Percentiles rank a stretch among this genome's conserved stretches.
Evolutionary conservation across 2,797 vertebrate genomes (phyloP).

Genomic region (Periophthalmus magnuspinnatus): DNA sequence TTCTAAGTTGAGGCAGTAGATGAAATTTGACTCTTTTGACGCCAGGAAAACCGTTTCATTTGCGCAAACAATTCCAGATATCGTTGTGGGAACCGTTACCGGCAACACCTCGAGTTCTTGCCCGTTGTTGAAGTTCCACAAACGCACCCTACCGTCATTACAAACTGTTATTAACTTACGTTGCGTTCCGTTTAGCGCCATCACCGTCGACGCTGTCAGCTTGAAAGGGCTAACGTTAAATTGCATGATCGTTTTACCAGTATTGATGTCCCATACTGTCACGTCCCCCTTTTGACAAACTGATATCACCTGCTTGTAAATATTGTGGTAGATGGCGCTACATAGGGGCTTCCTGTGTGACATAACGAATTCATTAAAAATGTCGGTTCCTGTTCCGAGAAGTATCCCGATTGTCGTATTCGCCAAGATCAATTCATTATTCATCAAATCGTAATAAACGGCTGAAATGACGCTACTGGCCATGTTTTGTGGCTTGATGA

Average conservation of each 20-base stretch:
- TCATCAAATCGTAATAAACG: conserved; percentile 12
- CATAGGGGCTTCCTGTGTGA: conserved; percentile 20
- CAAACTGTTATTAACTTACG: conserved; percentile 20
- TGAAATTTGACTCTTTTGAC: neutral
- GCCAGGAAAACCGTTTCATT: conserved; percentile 17
- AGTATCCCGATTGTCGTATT: conserved; percentile 12
- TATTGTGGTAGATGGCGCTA: conserved; percentile 12
- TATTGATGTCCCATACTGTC: conserved; percentile 24
- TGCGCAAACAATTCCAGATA: conserved; percentile 8
- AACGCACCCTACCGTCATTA: conserved; percentile 13
- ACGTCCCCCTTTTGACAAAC: conserved; percentile 10
- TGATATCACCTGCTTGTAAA: conserved; percentile 25
- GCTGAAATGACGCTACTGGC: fast-evolving
- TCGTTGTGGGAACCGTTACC: neutral
- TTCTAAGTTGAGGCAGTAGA: conserved; percentile 2
- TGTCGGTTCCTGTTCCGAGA: conserved; percentile 34
- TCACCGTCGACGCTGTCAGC: neutral
- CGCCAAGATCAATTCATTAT: conserved; percentile 29
- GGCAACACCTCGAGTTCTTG: neutral
- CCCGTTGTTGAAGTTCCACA: conserved; percentile 34
- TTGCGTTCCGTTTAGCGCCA: conserved; percentile 8
- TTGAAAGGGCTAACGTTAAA: neutral
- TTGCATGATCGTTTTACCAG: neutral
- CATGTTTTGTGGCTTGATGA: neutral
- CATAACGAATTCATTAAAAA: neutral